These are phyloP conservation scores for Campoletis raptor DNA, from an alignment of 2,888 invertebrate species.

Conservation along the genomic window DNA sequence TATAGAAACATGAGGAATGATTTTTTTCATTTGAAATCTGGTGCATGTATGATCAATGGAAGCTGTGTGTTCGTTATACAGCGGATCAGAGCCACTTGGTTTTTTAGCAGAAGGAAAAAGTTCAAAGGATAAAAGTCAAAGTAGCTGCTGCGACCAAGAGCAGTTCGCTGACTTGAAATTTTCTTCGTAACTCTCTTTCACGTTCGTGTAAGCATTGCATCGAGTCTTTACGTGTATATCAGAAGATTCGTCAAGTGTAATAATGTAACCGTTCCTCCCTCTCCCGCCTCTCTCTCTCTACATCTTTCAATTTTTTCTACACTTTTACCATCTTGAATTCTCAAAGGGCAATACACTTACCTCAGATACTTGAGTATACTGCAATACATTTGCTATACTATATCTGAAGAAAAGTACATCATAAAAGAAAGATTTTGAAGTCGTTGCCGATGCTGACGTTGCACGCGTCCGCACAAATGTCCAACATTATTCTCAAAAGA, in stretches of 20 bases:
- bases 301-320: slow-evolving; percentile 22
- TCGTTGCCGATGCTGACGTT: slow-evolving; percentile 33
- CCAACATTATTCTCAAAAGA: neutral
- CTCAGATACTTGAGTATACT: slow-evolving; percentile 21
- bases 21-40: neutral
- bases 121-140: slow-evolving; percentile 52
- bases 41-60: neutral
- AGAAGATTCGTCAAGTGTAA: slow-evolving; percentile 49
- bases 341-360: slow-evolving; percentile 54
- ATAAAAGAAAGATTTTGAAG: slow-evolving; percentile 28
- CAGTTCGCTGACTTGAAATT: slow-evolving; percentile 38
- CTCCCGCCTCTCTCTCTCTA: neutral
- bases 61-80: neutral
- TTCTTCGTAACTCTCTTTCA: slow-evolving; percentile 44
- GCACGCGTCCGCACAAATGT: slow-evolving; percentile 17
- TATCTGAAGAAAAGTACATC: neutral
- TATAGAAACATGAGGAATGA: neutral
- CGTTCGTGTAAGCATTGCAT: slow-evolving; percentile 30
- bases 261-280: slow-evolving; percentile 16
- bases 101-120: slow-evolving; percentile 50
- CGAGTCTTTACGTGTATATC: slow-evolving; percentile 34
- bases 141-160: slow-evolving; percentile 20
- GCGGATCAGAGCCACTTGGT: slow-evolving; percentile 5
- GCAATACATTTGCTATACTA: slow-evolving; percentile 5
- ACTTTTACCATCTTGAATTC: slow-evolving; percentile 16